Evolutionary conservation across 2,888 invertebrate genomes (phyloP).

Genomic region (Achlya flavicornis): DNA sequence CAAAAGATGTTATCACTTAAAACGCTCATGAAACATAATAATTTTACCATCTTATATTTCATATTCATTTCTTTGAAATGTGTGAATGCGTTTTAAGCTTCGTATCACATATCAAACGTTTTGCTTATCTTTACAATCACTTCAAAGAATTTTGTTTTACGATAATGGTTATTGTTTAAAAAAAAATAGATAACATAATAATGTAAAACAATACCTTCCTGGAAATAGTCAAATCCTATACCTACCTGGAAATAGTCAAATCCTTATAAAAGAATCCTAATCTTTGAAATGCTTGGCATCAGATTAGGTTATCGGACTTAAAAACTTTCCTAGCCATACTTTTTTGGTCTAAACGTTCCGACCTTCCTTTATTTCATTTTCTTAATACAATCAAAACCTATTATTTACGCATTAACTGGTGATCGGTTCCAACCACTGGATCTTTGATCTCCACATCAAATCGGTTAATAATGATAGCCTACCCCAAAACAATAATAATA

Average conservation of each 20-base stretch:
- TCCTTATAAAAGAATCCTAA: no score
- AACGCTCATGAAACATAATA: not conserved
- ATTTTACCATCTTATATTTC: constrained; percentile 10
- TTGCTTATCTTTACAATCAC: constrained; percentile 7
- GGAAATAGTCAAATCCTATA: not conserved
- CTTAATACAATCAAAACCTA: constrained; percentile 70
- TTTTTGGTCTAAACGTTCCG: not conserved
- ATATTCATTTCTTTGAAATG: constrained; percentile 7
- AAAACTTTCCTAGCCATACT: no score
- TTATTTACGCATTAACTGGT: constrained; percentile 79
- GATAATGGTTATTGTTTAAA: constrained; percentile 9
- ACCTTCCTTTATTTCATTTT: constrained; percentile 47
- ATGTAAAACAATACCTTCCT: not conserved
- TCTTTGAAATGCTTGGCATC: not conserved
- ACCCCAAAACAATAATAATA: constrained; percentile 42
- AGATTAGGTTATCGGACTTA: no score
- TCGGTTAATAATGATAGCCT: constrained; percentile 71
- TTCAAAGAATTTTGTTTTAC: not conserved
- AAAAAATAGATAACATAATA: not conserved
- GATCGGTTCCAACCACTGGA: constrained; percentile 70
- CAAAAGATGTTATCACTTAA: constrained; percentile 3
- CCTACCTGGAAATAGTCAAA: no score
- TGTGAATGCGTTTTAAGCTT: constrained; percentile 1
- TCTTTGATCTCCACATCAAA: constrained; percentile 59
- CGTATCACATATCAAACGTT: constrained; percentile 13